Base-by-base conservation (phyloP, 2,888 invertebrate species). In the Brenthis ino region DNA sequence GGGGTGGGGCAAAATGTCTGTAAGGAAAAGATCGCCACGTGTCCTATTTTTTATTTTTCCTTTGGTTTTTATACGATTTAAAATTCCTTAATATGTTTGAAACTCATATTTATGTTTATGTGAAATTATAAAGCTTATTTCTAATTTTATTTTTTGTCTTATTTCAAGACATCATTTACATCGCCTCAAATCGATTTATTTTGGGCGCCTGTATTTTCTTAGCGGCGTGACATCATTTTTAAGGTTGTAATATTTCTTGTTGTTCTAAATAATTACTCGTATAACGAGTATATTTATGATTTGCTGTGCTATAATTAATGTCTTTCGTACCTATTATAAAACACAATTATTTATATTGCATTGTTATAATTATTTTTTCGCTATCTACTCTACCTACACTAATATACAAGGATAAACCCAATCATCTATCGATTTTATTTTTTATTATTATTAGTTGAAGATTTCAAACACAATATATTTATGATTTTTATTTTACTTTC, bases 1-100 rank as follows among this genome's bases (percentile, higher is more conserved):
- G 85, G 92, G 92, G 91, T 91, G 92, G 92, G 91, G 91, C 91
- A 85, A 88, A 88, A 87, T 88, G 87, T 88, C 86, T 85, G 28
- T 83, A 79, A 65, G 54, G 77, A 82, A 86, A 86, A 84, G 84
- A 83, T 84, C 88, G 93, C 93, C 93, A 93, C 93, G 93, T 93
- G 93, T 93, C 91, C 85, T 85, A 83, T 77, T 83, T 84, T 88
- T 82, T 77, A 79, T 78, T 82, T 86, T 85, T 85, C 81, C 73
- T 68, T 72, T 37, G 67, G 72, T 80, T 81, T 80, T 76, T 69
- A 64, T 70, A 50, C 5, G 67, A 77, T 24, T 78, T 79, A 76
- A 72, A 47, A 56, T 50, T 56, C 56, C 6, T 63, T 43, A 43
- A 28, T 20, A 20, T 63, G 37, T 43, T 37, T 54, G 0, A 37